Base-by-base conservation (phyloP, 1,140 invertebrate genomes). In the Zaprionus africanus region DNA sequence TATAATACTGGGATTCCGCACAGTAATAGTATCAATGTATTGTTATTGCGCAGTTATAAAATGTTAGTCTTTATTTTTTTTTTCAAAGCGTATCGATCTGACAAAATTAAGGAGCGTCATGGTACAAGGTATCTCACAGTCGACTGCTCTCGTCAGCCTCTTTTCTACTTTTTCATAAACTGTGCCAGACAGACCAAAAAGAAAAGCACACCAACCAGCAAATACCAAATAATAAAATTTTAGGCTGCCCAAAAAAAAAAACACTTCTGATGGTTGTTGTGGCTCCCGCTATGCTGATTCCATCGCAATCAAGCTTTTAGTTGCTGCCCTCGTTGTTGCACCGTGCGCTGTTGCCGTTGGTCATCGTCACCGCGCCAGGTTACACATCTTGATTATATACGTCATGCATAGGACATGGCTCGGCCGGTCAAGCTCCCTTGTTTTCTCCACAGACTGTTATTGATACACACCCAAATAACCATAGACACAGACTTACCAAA, bases 101-200 rank as follows among this genome's bases (percentile, higher is more conserved):
- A 22, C 22, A 46, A 46, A 46, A 46, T 46, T 17, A 17, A 3
- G 13, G 7, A 46, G 7, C n/a, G 41, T 17, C 41, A 17, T 43
- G 41, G 5, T 43, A n/a, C 15, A 17, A 2, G 15, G 15, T 43
- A 43, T 43, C 41, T 43, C 41, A 43, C 41, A 15, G 41, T 43
- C 41, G n/a, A 43, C 41, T 43, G 41, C 41, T 43, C 6, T 43
- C n/a, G 41, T n/a, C 41, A 43, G 41, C 7, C 4, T n/a, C 15
- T 15, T n/a, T 17, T 17, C n/a, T n/a, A n/a, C 5, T 15, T 41
- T n/a, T n/a, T 41, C 15, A 22, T 15, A 15, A 41, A 41, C 38
- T 41, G 38, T 41, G 38, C 38, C 38, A 41, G 36, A 43, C 41
- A n/a, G 41, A n/a, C 41, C n/a, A 17, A 46, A 46, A 46, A 46